These are phyloP conservation scores for Drosophila ananassae DNA, from an alignment of 1,140 invertebrate species.

Conservation along the genomic window DNA sequence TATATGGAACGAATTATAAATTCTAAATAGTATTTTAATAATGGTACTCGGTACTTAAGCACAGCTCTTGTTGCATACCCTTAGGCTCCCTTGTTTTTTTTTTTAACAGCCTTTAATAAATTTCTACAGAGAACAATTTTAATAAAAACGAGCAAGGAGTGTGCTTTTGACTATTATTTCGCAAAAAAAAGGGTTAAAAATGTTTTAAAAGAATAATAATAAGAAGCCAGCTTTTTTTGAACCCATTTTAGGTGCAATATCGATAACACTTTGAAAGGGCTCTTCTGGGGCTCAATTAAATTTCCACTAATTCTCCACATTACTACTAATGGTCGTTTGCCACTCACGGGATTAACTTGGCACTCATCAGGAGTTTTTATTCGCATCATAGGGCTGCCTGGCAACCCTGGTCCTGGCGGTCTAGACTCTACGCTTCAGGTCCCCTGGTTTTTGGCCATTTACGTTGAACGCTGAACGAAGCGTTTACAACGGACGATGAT, in stretches of 20 bases:
- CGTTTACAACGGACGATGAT: conserved; percentile 58
- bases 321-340: conserved; percentile 12
- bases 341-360: conserved; percentile 24
- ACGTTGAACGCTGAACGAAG: conserved; percentile 36
- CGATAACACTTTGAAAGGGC: neutral
- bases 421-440: neutral
- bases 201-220: neutral
- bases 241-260: neutral
- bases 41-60: too few relatives aligned
- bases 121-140: too few relatives aligned
- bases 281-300: conserved; percentile 18
- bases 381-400: conserved; percentile 15
- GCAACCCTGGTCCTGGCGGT: neutral
- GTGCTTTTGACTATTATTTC: too few relatives aligned
- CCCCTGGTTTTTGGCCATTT: conserved; percentile 28
- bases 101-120: too few relatives aligned
- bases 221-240: neutral
- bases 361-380: conserved; percentile 44
- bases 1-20: too few relatives aligned
- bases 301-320: conserved; percentile 26
- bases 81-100: too few relatives aligned
- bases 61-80: too few relatives aligned
- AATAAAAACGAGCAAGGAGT: too few relatives aligned
- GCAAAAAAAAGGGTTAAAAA: neutral
- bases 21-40: too few relatives aligned